A percentile compares a stretch with the other conserved stretches of the same genome.
Conservation (phyloP, 2,888 invertebrate species). For the Deilephila porcellus region DNA sequence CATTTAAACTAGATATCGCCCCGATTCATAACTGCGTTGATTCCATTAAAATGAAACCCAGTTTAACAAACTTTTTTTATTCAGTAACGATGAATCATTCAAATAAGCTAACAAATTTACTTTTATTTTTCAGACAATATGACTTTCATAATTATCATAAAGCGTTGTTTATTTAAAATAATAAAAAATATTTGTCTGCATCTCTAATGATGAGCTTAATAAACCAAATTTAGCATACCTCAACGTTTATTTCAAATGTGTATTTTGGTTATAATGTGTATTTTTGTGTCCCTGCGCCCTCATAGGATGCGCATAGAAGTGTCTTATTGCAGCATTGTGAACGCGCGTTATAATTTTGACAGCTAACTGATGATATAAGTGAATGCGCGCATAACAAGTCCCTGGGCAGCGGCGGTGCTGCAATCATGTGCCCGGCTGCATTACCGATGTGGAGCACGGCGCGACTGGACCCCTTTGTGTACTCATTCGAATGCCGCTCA, state of each 20-base stretch:
- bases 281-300: too few species aligned
- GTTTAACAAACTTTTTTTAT: background rate
- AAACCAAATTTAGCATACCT: too few species aligned
- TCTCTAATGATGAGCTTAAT: too few species aligned
- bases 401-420: conserved; percentile 55
- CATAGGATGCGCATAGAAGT: background rate
- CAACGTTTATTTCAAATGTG: background rate
- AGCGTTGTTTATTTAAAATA: too few species aligned
- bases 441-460: conserved; percentile 64
- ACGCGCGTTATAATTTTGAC: conserved; percentile 36
- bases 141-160: too few species aligned
- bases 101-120: background rate
- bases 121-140: too few species aligned
- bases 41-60: background rate
- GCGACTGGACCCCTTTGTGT: conserved; percentile 69
- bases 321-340: background rate
- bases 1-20: background rate
- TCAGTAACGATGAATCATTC: background rate
- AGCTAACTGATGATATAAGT: conserved; percentile 37
- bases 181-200: too few species aligned
- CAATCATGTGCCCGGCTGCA: conserved; percentile 71
- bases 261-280: too few species aligned
- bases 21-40: background rate
- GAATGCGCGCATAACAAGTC: conserved; percentile 38
- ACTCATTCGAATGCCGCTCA: conserved; percentile 79